Conservation (phyloP, 2,113 vertebrate genomes). For the Lepus americanus region DNA sequence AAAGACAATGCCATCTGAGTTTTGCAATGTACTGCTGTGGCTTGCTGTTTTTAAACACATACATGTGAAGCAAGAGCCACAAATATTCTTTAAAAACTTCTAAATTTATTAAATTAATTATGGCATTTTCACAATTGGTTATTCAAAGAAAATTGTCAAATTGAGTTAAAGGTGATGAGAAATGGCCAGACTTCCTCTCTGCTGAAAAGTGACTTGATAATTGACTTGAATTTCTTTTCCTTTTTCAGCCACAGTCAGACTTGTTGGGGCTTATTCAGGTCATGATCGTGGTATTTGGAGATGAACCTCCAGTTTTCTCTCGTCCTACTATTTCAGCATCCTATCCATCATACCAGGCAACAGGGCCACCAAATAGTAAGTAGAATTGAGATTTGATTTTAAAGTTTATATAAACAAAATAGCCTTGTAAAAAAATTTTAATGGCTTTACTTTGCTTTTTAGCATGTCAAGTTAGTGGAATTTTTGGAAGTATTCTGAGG, state of each 20-base stretch:
- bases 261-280: constrained; percentile 97
- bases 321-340: constrained; percentile 93
- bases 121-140: not conserved
- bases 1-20: not conserved
- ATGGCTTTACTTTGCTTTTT: constrained; percentile 76
- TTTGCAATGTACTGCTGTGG: constrained; percentile 32
- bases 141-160: constrained; percentile 19
- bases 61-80: not conserved
- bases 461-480: constrained; percentile 75
- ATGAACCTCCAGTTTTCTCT: constrained; percentile 98
- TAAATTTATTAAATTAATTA: constrained; percentile 24
- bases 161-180: not conserved
- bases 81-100: constrained; percentile 50
- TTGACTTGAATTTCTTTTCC: constrained; percentile 63
- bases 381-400: constrained; percentile 60
- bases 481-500: constrained; percentile 72
- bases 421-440: constrained; percentile 38
- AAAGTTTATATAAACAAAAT: constrained; percentile 22
- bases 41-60: constrained; percentile 18
- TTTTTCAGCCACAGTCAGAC: constrained; percentile 95
- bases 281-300: constrained; percentile 99
- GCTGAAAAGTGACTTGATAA: not conserved
- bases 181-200: not conserved
- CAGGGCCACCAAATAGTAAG: constrained; percentile 97
- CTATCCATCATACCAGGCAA: constrained; percentile 94